Evolutionary conservation across 2,888 invertebrate genomes (phyloP).

Genomic region (Leptinotarsa haldemani): DNA sequence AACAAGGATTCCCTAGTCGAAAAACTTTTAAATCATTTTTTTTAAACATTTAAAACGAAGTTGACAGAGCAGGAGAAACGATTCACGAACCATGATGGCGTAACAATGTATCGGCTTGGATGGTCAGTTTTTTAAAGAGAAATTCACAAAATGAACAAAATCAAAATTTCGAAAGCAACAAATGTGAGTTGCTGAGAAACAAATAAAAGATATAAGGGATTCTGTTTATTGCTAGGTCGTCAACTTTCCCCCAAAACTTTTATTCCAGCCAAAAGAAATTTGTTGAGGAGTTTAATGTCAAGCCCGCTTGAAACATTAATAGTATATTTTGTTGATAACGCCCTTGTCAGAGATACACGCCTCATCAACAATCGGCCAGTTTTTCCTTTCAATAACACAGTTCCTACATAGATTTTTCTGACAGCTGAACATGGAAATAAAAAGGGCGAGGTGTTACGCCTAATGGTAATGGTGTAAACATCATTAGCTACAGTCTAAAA

Average conservation of each 20-base stretch:
- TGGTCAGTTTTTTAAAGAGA: too few species aligned
- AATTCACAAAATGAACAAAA: too few species aligned
- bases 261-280: background rate
- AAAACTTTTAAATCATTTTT: too few species aligned
- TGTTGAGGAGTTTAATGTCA: background rate
- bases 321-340: background rate
- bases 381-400: background rate
- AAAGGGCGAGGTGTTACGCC: background rate
- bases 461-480: background rate
- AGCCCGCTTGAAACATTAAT: background rate
- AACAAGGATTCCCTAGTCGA: background rate
- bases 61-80: too few species aligned
- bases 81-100: too few species aligned
- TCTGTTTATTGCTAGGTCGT: too few species aligned
- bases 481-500: background rate
- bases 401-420: background rate
- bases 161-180: too few species aligned
- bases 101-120: too few species aligned
- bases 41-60: too few species aligned
- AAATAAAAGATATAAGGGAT: too few species aligned
- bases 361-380: background rate
- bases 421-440: background rate
- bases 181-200: too few species aligned
- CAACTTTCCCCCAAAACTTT: too few species aligned
- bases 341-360: background rate